These are phyloP conservation scores for Graptemys geographica DNA, from an alignment of 2,797 vertebrate species.

Conservation along the genomic window DNA sequence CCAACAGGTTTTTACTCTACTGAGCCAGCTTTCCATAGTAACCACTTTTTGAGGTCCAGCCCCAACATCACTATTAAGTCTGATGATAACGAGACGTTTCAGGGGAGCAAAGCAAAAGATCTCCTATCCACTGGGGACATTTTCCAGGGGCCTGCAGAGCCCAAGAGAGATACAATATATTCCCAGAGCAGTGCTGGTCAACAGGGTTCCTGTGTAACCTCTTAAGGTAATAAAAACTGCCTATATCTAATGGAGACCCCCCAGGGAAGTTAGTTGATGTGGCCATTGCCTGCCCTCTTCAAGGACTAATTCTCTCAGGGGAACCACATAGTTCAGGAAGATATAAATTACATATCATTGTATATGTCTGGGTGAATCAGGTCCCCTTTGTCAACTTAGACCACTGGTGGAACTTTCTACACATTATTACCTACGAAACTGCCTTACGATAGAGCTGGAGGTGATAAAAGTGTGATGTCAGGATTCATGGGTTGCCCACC, in stretches of 20 bases:
- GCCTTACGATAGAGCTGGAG: slow-evolving; percentile 63
- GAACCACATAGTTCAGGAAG: slow-evolving; percentile 48
- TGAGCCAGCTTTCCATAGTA: background rate
- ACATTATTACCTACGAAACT: slow-evolving; percentile 69
- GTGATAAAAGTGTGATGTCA: slow-evolving; percentile 66
- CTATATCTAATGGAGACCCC: background rate
- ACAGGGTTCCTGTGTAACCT: slow-evolving; percentile 6
- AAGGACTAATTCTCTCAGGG: slow-evolving; percentile 65
- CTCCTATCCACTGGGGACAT: background rate
- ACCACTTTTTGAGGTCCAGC: background rate
- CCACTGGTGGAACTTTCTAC: slow-evolving; percentile 65
- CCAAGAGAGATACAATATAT: background rate
- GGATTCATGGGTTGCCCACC: slow-evolving; percentile 64
- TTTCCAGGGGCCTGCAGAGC: background rate
- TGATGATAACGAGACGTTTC: background rate
- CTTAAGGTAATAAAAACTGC: slow-evolving; percentile 19
- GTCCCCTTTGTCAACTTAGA: slow-evolving; percentile 61
- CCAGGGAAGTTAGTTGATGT: slow-evolving; percentile 56
- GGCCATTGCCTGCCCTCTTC: slow-evolving; percentile 47
- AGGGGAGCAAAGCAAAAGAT: background rate
- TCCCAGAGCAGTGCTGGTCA: background rate
- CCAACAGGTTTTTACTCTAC: background rate
- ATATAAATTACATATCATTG: slow-evolving; percentile 68
- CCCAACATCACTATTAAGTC: background rate
- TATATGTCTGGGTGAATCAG: slow-evolving; percentile 63